A percentile compares a stretch with the other conserved stretches of the same genome.
Evolutionary conservation across 2,113 vertebrate genomes (phyloP).

Genomic region (Hipposideros armiger): DNA sequence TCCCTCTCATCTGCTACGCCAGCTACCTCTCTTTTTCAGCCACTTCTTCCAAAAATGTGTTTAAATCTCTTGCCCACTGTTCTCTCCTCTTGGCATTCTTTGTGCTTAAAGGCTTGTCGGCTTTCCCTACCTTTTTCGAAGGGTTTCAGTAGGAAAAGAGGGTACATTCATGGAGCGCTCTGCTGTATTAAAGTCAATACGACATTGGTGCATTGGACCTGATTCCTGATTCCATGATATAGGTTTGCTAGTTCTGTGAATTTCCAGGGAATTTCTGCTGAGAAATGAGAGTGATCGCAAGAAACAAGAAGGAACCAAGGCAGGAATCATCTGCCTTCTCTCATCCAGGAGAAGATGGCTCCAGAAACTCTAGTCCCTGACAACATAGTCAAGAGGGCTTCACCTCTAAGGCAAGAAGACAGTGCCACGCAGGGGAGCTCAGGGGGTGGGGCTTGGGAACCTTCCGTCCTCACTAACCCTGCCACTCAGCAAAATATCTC

Average conservation of each 20-base stretch:
- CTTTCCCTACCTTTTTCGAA: not conserved
- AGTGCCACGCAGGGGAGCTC: not conserved
- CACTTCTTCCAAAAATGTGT: not conserved
- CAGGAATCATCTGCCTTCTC: not conserved
- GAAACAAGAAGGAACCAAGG: not conserved
- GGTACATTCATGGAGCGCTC: too few relatives aligned
- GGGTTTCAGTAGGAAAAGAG: not conserved
- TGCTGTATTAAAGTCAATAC: not conserved
- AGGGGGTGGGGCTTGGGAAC: not conserved
- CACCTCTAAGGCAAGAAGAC: too few relatives aligned
- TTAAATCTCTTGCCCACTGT: not conserved
- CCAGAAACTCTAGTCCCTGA: not conserved
- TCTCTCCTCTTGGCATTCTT: not conserved
- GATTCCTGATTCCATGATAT: not conserved
- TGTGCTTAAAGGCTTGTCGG: not conserved
- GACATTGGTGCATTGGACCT: too few relatives aligned
- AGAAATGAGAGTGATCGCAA: too few relatives aligned
- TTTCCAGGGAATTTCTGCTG: not conserved
- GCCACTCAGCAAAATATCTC: not conserved
- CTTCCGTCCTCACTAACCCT: rapidly evolving
- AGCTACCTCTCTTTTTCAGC: not conserved
- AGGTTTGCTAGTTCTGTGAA: not conserved
- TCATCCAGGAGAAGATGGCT: not conserved
- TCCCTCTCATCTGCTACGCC: not conserved
- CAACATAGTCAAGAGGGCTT: rapidly evolving